Percentiles rank a stretch among this genome's conserved stretches.
phyloP scores from a whole-genome alignment of 2,888 invertebrate genomes.

The Pristionchus maxplancki region DNA sequence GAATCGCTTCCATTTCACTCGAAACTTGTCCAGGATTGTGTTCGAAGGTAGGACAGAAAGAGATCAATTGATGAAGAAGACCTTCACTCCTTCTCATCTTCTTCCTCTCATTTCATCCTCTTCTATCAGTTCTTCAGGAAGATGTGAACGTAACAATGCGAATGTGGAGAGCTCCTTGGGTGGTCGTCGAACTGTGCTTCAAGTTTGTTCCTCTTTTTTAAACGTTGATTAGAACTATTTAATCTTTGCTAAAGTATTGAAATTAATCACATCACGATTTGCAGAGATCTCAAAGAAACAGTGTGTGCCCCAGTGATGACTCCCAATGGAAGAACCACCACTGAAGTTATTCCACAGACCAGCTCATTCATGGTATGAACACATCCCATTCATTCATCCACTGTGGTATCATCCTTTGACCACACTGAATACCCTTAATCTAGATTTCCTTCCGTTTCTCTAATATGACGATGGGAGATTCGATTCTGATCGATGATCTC shows the following conservation, averaged over 20 bases:
- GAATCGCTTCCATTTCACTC: slow-evolving; percentile 16
- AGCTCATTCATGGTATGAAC: slow-evolving; percentile 33
- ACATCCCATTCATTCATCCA: background rate
- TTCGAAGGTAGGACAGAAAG: background rate
- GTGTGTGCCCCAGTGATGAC: slow-evolving; percentile 36
- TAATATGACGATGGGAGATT: slow-evolving; percentile 62
- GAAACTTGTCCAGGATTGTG: slow-evolving; percentile 47
- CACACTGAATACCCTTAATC: background rate
- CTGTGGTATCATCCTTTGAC: background rate
- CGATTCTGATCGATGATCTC: slow-evolving; percentile 62
- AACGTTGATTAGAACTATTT: background rate
- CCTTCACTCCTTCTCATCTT: background rate
- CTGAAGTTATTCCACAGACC: slow-evolving; percentile 45
- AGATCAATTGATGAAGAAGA: background rate
- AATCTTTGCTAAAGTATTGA: no score
- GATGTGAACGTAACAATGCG: slow-evolving; percentile 45
- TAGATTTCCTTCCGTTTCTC: slow-evolving; percentile 65
- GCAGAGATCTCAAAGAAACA: background rate
- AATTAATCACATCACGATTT: background rate
- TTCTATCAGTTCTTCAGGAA: background rate
- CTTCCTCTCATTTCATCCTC: background rate
- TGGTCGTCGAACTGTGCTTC: slow-evolving; percentile 51
- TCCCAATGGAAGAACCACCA: slow-evolving; percentile 39
- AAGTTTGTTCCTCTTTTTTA: background rate
- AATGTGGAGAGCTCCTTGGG: slow-evolving; percentile 51